Base-by-base conservation (phyloP, 2,797 vertebrate genomes). In the Falco berigora region DNA sequence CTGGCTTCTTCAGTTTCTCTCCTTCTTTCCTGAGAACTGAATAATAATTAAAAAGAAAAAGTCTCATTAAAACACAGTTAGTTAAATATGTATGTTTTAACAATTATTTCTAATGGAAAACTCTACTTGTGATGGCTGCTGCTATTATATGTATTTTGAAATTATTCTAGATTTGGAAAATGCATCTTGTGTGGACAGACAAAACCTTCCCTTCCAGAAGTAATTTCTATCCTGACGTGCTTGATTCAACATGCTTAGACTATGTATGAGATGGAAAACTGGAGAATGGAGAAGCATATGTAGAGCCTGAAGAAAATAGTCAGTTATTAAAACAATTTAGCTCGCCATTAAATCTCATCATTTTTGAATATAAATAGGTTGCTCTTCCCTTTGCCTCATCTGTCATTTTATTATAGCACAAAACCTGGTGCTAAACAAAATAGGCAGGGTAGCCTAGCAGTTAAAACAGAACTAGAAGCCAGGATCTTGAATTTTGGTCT, bases 271-370 rank as follows among this genome's bases (percentile, higher is more conserved):
- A 64, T 62, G 87, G 74, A 92, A 85, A 94, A 46, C 34, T 1
- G 2, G 32, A 20, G 84, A 92, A 96, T 27, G 53, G 88, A 92
- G 86, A 55, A 80, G 34, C 77, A 44, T 87, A 67, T 87, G 71
- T 68, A 91, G 72, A 91, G 95, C 95, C 94, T 93, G 90, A 92
- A 95, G 95, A 95, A 96, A 97, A 92, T 30, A 95, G 88, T 84
- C 74, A 93, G 86, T 93, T 94, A 97, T 95, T 97, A 95, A 96
- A 97, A 90, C 92, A 96, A 96, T 97, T 97, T 96, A 93, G 69
- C 79, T 94, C 7, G 49, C 75, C 89, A 96, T 95, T 96, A 95
- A 89, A 95, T 92, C 88, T 95, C 64, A 79, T 49, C 52, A 46
- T 86, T 96, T 91, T 86, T 86, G 22, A 96, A 91, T 95, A 92